These are phyloP conservation scores for Onychostruthus taczanowskii DNA, from an alignment of 2,113 vertebrate species.

Conservation along the genomic window DNA sequence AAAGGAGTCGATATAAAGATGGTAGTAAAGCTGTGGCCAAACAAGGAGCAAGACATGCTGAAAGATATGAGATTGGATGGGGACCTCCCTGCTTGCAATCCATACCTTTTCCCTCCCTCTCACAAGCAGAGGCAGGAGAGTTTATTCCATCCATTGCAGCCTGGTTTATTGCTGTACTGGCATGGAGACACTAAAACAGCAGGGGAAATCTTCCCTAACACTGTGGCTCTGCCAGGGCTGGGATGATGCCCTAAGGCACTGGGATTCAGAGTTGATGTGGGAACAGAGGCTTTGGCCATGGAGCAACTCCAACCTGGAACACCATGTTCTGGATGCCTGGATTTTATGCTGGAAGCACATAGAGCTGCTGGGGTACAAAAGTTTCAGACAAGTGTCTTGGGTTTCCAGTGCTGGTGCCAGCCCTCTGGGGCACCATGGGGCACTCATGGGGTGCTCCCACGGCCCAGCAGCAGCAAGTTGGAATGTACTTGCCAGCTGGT, in stretches of 20 bases:
- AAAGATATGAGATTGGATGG: neutral
- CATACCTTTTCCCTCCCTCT: neutral
- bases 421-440: neutral
- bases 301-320: neutral
- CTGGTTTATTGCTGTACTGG: slow-evolving; percentile 2
- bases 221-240: neutral
- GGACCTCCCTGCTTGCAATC: neutral
- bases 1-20: neutral
- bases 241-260: neutral
- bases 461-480: neutral
- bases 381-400: fast-evolving
- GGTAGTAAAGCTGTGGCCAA: neutral
- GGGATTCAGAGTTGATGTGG: neutral
- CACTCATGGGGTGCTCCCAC: neutral
- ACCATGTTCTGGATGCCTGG: neutral
- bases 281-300: neutral
- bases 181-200: neutral
- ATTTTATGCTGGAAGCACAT: neutral
- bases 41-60: neutral
- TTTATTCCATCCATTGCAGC: neutral
- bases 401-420: neutral
- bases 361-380: neutral
- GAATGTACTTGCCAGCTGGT: neutral
- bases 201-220: neutral
- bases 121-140: neutral